Conservation (phyloP, 2,888 invertebrate species). For the Fragum fragum region DNA sequence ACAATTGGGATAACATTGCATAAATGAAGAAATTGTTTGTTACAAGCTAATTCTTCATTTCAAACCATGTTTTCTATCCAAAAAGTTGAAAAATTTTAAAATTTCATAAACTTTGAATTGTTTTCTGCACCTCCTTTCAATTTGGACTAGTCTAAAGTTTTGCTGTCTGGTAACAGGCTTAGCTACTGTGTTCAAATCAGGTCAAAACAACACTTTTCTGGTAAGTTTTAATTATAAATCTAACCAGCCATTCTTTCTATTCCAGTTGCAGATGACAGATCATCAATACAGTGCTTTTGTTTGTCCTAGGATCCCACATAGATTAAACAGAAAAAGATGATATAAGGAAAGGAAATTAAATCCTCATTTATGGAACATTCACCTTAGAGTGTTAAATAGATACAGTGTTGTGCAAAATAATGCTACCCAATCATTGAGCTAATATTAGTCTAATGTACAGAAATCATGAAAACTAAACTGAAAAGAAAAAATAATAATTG, state of each 20-base stretch:
- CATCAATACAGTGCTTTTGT: conserved; percentile 5
- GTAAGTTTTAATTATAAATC: conserved; percentile 6
- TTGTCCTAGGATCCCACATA: not conserved
- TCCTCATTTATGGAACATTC: not conserved
- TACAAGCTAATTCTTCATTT: too few species aligned
- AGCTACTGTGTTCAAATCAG: not conserved
- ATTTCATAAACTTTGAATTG: too few species aligned
- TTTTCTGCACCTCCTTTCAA: too few species aligned
- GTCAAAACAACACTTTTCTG: not conserved
- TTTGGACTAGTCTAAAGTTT: too few species aligned
- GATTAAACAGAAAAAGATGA: not conserved
- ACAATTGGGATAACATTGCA: too few species aligned
- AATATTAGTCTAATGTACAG: not conserved
- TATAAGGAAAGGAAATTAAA: conserved; percentile 6
- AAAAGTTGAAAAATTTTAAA: too few species aligned
- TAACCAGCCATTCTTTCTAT: conserved; percentile 14
- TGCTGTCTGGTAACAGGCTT: too few species aligned
- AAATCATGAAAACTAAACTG: not conserved
- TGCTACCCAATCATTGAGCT: not conserved
- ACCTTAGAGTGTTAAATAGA: not conserved
- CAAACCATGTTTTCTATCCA: too few species aligned
- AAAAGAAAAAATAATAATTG: too few species aligned
- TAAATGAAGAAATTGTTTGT: too few species aligned
- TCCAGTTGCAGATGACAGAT: conserved; percentile 20
- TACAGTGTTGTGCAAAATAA: not conserved